These are phyloP conservation scores for Mobula hypostoma DNA, from an alignment of 2,113 vertebrate genomes.

Conservation along the genomic window DNA sequence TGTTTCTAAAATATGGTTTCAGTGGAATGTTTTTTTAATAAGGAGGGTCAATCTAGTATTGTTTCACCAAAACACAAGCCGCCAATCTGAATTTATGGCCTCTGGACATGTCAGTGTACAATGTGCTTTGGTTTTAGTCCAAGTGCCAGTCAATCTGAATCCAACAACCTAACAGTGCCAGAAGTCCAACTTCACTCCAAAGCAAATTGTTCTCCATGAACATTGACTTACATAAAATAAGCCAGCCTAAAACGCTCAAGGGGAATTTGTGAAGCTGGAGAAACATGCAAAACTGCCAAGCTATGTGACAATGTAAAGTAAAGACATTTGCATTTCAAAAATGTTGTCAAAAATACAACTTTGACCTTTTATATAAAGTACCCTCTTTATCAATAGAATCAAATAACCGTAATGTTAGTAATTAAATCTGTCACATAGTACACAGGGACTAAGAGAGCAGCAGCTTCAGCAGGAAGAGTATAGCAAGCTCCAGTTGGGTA, in stretches of 20 bases:
- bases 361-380: slow-evolving; percentile 26
- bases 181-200: neutral
- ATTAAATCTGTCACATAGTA: slow-evolving; percentile 22
- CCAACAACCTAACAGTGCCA: neutral
- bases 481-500: slow-evolving; percentile 10
- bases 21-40: neutral
- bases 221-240: neutral
- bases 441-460: neutral
- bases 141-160: neutral
- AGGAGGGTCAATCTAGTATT: neutral
- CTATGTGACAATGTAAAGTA: neutral
- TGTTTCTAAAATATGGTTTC: neutral
- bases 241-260: neutral
- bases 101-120: too few relatives aligned
- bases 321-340: slow-evolving; percentile 24
- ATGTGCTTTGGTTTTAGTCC: neutral
- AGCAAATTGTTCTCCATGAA: neutral
- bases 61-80: neutral
- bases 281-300: neutral
- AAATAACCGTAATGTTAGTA: slow-evolving; percentile 15
- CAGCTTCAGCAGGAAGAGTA: neutral
- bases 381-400: slow-evolving; percentile 28
- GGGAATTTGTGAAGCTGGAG: neutral
- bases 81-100: neutral
- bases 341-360: slow-evolving; percentile 14